A percentile compares a stretch with the other conserved stretches of the same genome.
phyloP scores from a whole-genome alignment of 2,888 invertebrate genomes.

The Oscheius myriophilus region DNA sequence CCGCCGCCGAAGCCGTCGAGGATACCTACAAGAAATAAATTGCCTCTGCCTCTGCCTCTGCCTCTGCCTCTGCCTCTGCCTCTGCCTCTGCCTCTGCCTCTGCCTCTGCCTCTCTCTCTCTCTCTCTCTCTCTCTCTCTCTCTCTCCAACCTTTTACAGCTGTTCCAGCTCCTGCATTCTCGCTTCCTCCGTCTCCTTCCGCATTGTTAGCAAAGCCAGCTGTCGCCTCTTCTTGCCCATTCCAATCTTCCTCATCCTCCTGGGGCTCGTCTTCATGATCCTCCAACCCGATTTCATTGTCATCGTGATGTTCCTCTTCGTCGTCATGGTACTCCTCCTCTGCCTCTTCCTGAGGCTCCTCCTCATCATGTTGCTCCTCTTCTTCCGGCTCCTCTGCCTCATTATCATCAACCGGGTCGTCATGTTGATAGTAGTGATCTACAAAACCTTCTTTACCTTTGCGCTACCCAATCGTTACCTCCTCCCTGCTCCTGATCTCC shows the following conservation, averaged over 20 bases:
- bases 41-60: conserved; percentile 13
- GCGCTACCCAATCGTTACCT: background rate
- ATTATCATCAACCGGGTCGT: background rate
- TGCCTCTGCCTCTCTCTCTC: no score
- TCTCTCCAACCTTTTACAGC: background rate
- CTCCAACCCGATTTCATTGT: conserved; percentile 19
- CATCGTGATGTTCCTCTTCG: conserved; percentile 43
- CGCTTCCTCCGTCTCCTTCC: conserved; percentile 12
- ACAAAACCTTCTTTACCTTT: conserved; percentile 6
- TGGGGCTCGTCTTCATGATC: conserved; percentile 29
- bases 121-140: no score
- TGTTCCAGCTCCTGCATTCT: conserved; percentile 10
- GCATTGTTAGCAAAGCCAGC: conserved; percentile 25
- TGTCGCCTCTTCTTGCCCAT: conserved; percentile 4
- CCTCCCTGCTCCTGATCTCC: conserved; percentile 12
- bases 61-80: conserved; percentile 2
- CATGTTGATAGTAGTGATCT: conserved; percentile 4
- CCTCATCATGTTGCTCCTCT: conserved; percentile 1
- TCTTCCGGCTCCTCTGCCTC: background rate
- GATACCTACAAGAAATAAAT: conserved; percentile 26
- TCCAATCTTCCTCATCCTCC: conserved; percentile 36
- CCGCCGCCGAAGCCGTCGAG: conserved; percentile 55
- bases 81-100: no score
- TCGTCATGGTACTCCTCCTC: conserved; percentile 6
- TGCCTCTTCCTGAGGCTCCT: conserved; percentile 7